phyloP scores from a whole-genome alignment of 2,797 vertebrate species.

The Intellagama lesueurii region DNA sequence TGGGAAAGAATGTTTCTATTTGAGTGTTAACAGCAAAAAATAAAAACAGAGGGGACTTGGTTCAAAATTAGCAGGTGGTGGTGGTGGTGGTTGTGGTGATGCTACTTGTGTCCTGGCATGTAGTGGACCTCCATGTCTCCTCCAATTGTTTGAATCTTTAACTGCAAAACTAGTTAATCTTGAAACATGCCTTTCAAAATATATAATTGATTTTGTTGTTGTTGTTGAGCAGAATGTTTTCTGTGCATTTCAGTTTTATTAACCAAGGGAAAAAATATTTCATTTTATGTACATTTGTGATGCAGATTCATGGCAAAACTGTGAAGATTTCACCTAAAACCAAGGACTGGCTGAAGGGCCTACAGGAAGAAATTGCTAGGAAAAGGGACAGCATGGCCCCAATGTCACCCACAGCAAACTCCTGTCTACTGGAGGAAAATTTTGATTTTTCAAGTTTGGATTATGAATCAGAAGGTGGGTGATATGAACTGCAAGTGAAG shows the following conservation, averaged over 20 bases:
- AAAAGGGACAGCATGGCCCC: conserved; percentile 77
- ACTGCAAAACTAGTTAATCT: neutral
- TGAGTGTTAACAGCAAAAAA: too few species aligned
- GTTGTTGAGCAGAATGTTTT: neutral
- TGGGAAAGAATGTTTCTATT: too few species aligned
- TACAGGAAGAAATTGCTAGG: conserved; percentile 78
- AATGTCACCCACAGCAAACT: conserved; percentile 81
- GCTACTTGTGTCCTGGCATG: neutral
- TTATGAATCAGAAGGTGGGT: conserved; percentile 82
- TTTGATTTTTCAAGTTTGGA: conserved; percentile 82
- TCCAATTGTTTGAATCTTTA: neutral
- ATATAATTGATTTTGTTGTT: neutral
- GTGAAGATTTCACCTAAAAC: conserved; percentile 82
- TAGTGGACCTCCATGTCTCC: too few species aligned
- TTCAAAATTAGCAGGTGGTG: too few species aligned
- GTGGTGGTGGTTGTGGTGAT: too few species aligned
- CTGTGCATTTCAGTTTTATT: neutral
- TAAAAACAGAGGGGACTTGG: neutral
- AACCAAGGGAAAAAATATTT: conserved; percentile 20
- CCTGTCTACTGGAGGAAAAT: conserved; percentile 81
- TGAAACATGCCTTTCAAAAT: conserved; percentile 1
- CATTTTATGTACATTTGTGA: conserved; percentile 8
- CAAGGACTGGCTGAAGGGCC: conserved; percentile 81
- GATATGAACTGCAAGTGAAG: conserved; percentile 9
- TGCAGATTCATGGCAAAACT: conserved; percentile 77